Conservation (phyloP, 2,113 vertebrate genomes). For the Tringa solitaria region DNA sequence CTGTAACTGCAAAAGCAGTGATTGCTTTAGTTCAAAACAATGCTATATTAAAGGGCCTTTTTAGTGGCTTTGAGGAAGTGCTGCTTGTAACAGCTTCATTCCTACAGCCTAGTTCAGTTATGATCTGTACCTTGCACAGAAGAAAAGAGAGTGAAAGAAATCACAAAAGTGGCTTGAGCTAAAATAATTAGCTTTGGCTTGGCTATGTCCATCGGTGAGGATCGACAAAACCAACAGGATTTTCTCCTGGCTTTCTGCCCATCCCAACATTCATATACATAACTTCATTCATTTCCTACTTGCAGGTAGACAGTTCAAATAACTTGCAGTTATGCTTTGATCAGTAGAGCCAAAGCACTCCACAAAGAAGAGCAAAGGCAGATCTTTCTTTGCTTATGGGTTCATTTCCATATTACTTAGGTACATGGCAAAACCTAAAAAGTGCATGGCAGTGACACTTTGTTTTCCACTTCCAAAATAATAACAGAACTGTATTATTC, state of each 20-base stretch:
- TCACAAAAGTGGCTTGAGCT: background rate
- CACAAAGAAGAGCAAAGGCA: background rate
- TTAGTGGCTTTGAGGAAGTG: background rate
- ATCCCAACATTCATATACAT: background rate
- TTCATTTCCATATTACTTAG: background rate
- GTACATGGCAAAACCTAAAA: background rate
- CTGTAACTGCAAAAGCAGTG: background rate
- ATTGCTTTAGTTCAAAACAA: background rate
- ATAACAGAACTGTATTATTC: background rate
- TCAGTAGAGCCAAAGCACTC: background rate
- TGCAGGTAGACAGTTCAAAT: background rate
- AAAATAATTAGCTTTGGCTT: background rate
- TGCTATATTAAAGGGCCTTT: background rate
- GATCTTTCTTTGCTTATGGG: background rate
- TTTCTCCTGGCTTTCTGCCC: background rate
- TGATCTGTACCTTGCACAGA: background rate
- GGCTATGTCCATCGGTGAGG: background rate
- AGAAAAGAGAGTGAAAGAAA: background rate
- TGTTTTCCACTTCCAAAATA: background rate
- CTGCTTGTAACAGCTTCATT: background rate
- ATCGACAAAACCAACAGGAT: background rate
- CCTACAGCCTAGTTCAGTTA: background rate
- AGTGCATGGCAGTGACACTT: background rate
- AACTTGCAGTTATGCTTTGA: background rate
- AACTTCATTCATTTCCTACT: background rate